Percentiles rank a stretch among this genome's conserved stretches.
These are phyloP conservation scores for Ageneiosus marmoratus DNA, from an alignment of 2,113 vertebrate genomes.

Conservation along the genomic window DNA sequence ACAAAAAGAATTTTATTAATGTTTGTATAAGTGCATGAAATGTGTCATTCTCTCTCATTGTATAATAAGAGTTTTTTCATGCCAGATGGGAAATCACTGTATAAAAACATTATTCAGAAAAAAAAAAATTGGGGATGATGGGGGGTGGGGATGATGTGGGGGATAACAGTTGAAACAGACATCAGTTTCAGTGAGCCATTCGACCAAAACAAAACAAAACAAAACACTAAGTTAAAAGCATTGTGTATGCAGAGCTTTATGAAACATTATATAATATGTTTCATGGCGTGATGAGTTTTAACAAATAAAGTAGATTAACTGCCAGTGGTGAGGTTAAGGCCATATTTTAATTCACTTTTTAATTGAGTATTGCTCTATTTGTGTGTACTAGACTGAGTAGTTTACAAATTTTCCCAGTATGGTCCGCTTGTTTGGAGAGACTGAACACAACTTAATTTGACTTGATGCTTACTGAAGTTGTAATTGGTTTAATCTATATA, in stretches of 20 bases:
- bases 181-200: not conserved
- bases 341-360: not conserved
- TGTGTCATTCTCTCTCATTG: not conserved
- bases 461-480: not conserved
- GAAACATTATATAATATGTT: not conserved
- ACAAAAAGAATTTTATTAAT: not conserved
- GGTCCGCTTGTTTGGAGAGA: not conserved
- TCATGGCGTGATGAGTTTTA: not conserved
- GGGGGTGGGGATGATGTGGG: no score
- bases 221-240: not conserved
- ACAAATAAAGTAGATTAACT: not conserved
- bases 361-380: not conserved
- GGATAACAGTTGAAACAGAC: not conserved
- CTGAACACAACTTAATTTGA: not conserved
- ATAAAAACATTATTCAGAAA: not conserved
- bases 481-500: no score
- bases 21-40: not conserved
- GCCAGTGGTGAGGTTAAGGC: no score
- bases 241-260: not conserved
- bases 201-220: not conserved
- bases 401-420: not conserved
- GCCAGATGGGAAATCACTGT: not conserved
- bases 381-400: not conserved
- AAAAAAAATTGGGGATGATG: not conserved
- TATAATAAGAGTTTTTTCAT: not conserved